Percentiles rank a stretch among this genome's conserved stretches.
These are phyloP conservation scores for Phycodurus eques DNA, from an alignment of 2,113 vertebrate species.

Conservation along the genomic window DNA sequence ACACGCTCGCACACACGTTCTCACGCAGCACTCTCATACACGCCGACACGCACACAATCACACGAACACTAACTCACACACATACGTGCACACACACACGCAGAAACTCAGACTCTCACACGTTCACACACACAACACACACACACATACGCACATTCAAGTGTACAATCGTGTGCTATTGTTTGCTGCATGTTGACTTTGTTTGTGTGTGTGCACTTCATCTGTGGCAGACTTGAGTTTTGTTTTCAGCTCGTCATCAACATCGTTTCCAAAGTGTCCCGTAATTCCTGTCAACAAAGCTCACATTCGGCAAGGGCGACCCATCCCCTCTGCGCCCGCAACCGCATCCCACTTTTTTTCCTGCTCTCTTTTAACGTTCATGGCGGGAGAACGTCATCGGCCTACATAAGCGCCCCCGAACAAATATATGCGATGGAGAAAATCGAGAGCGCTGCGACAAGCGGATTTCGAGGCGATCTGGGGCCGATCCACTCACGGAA, in stretches of 20 bases:
- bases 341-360: not conserved
- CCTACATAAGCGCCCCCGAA: not conserved
- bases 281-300: not conserved
- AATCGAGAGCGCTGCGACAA: not conserved
- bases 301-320: not conserved
- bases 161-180: not conserved
- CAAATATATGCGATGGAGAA: not conserved
- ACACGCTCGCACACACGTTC: no score
- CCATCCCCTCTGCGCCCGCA: not conserved
- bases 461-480: not conserved
- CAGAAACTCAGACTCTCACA: not conserved
- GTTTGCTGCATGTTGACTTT: not conserved
- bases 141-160: not conserved
- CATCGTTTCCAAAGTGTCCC: conserved; percentile 3
- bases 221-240: not conserved
- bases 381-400: conserved; percentile 2
- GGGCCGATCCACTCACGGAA: not conserved
- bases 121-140: not conserved
- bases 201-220: not conserved
- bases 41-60: conserved; percentile 17
- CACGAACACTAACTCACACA: conserved; percentile 4
- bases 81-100: conserved; percentile 3
- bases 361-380: not conserved
- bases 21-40: not conserved
- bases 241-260: not conserved